Conservation (phyloP, 2,113 vertebrate genomes). For the Jaculus jaculus region DNA sequence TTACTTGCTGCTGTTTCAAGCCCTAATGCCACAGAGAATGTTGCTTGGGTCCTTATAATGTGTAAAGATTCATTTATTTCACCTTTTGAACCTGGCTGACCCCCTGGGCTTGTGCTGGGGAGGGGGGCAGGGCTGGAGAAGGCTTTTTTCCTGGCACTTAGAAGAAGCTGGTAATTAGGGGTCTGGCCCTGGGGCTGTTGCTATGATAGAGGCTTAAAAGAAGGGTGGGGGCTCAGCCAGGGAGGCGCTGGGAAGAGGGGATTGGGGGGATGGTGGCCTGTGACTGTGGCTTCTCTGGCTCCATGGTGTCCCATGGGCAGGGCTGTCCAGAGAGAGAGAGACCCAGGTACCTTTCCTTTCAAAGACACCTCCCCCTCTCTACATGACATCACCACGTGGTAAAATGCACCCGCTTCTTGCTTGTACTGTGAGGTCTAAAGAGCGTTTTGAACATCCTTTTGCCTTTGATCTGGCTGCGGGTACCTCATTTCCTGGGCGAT, state of each 20-base stretch:
- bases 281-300: background rate
- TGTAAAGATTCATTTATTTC: slow-evolving; percentile 90
- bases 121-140: background rate
- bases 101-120: slow-evolving; percentile 80
- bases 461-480: background rate
- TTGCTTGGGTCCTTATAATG: slow-evolving; percentile 86
- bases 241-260: slow-evolving; percentile 48
- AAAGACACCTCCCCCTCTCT: background rate
- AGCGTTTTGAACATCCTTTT: background rate
- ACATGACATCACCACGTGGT: background rate
- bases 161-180: slow-evolving; percentile 83
- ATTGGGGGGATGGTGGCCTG: background rate
- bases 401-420: background rate
- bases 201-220: slow-evolving; percentile 73
- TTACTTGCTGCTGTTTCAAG: slow-evolving; percentile 86
- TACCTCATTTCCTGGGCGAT: background rate
- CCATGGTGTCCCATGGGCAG: background rate
- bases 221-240: slow-evolving; percentile 46
- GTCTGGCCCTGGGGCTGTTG: slow-evolving; percentile 79
- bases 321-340: background rate
- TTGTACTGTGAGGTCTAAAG: background rate
- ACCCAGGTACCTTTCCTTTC: rapidly evolving
- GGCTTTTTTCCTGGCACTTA: slow-evolving; percentile 71
- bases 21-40: slow-evolving; percentile 88
- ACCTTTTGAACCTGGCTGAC: slow-evolving; percentile 88